phyloP scores from a whole-genome alignment of 2,113 vertebrate genomes.

The Morone chrysops region DNA sequence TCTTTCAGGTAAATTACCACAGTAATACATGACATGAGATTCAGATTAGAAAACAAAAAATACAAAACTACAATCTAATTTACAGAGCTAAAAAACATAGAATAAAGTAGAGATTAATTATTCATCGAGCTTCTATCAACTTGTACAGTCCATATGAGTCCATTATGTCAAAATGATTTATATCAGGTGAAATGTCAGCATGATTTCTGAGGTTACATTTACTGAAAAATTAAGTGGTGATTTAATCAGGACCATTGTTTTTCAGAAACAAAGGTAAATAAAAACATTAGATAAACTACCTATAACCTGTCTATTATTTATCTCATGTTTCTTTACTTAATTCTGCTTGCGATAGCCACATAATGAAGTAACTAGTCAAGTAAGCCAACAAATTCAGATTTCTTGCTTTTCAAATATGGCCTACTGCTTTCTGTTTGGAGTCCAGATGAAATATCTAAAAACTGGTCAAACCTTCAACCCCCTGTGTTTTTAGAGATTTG shows the following conservation, averaged over 20 bases:
- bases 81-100: background rate
- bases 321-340: background rate
- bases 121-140: background rate
- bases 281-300: background rate
- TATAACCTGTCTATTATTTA: conserved; percentile 3
- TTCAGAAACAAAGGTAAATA: conserved; percentile 3
- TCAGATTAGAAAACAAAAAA: background rate
- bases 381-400: background rate
- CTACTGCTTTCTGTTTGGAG: background rate
- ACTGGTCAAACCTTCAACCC: conserved; percentile 22
- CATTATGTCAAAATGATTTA: conserved; percentile 18
- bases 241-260: conserved; percentile 18
- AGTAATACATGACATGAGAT: background rate
- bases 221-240: background rate
- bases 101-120: background rate
- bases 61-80: background rate
- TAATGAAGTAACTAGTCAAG: background rate
- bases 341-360: background rate
- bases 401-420: background rate
- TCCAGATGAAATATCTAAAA: background rate
- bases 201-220: conserved; percentile 1
- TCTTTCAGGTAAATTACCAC: background rate
- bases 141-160: background rate
- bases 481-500: conserved; percentile 20
- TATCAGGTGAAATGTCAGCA: conserved; percentile 36